Conservation (phyloP, 2,113 vertebrate genomes). For the Emydocephalus ijimae region DNA sequence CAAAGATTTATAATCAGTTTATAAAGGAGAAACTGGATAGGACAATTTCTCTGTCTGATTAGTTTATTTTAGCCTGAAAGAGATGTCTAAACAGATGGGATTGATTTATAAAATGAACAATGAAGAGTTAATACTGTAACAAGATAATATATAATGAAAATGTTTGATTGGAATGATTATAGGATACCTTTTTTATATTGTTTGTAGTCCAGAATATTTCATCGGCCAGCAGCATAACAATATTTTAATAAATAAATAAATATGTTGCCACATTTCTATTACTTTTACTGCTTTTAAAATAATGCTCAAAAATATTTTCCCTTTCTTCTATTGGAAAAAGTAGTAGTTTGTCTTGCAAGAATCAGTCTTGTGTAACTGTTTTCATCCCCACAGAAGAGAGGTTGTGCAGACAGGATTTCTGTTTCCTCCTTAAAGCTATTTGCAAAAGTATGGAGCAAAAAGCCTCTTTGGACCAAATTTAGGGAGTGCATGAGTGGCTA, state of each 20-base stretch:
- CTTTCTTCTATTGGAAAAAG: not conserved
- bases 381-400: not conserved
- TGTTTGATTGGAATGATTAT: not conserved
- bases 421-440: not conserved
- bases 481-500: slow-evolving; percentile 21
- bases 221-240: not conserved
- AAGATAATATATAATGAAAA: not conserved
- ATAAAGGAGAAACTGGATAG: not conserved
- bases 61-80: not conserved
- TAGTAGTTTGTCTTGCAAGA: not conserved
- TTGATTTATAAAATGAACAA: not conserved
- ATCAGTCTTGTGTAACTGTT: not conserved
- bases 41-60: slow-evolving; percentile 2
- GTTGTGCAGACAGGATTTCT: not conserved
- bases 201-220: not conserved
- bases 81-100: not conserved
- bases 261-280: not conserved
- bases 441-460: not conserved
- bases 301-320: not conserved
- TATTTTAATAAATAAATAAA: not conserved
- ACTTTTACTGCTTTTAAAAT: not conserved
- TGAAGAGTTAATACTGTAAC: not conserved
- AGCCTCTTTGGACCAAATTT: not conserved
- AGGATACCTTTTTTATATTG: not conserved
- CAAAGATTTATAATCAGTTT: not conserved